These are phyloP conservation scores for western clawed frog (Xenopus tropicalis) DNA, from an alignment of 2,113 vertebrate species.

Conservation along the genomic window DNA sequence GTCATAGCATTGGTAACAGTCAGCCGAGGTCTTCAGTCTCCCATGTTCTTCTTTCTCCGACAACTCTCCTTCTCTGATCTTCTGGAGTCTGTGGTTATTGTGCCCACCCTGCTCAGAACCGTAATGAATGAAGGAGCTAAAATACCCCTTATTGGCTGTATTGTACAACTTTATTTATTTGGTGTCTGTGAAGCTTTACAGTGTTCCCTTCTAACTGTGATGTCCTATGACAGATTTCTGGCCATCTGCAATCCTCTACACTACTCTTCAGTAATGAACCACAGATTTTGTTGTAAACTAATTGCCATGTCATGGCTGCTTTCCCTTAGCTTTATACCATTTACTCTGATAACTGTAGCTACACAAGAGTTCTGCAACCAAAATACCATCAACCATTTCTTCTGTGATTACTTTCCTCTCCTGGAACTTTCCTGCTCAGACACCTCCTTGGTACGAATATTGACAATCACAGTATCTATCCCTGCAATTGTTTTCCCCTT, in stretches of 20 bases:
- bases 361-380: neutral
- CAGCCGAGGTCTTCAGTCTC: slow-evolving; percentile 8
- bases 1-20: neutral
- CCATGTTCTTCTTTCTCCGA: slow-evolving; percentile 32
- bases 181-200: slow-evolving; percentile 1
- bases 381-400: slow-evolving; percentile 15
- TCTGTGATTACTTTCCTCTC: neutral
- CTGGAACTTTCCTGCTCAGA: slow-evolving; percentile 9
- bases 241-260: slow-evolving; percentile 34
- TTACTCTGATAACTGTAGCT: neutral
- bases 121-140: neutral
- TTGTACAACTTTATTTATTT: slow-evolving; percentile 16
- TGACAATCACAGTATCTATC: no score
- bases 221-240: slow-evolving; percentile 36
- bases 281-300: neutral
- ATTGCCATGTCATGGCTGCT: neutral
- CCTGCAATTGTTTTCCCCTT: neutral
- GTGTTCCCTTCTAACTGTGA: slow-evolving; percentile 32
- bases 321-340: neutral
- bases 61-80: slow-evolving; percentile 1
- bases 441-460: neutral
- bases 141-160: slow-evolving; percentile 17
- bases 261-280: slow-evolving; percentile 18
- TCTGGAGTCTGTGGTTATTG: neutral
- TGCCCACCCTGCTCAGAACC: slow-evolving; percentile 15